phyloP scores from a whole-genome alignment of 2,113 vertebrate species.

The Prionailurus bengalensis region DNA sequence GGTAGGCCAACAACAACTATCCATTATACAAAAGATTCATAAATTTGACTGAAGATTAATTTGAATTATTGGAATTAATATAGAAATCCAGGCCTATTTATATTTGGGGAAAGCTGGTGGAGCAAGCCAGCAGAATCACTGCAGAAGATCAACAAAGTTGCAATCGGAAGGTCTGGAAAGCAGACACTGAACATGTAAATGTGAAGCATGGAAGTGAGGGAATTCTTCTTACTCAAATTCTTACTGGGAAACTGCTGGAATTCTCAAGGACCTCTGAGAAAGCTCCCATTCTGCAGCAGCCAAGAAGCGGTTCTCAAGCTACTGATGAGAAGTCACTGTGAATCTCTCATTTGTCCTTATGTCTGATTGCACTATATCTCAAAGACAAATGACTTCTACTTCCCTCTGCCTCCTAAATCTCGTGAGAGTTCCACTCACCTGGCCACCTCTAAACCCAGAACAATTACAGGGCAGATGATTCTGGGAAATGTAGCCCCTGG shows the following conservation, averaged over 20 bases:
- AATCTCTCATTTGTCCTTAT: neutral
- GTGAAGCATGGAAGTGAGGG: neutral
- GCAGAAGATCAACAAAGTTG: neutral
- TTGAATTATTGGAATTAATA: neutral
- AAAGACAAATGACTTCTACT: conserved; percentile 28
- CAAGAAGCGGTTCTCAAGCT: neutral
- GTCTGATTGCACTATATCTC: neutral
- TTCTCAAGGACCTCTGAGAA: conserved; percentile 33
- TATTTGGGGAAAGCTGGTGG: neutral
- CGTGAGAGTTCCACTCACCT: neutral
- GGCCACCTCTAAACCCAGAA: neutral
- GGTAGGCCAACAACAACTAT: neutral
- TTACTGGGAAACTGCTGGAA: neutral
- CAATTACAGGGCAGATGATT: neutral
- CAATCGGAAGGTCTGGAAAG: neutral
- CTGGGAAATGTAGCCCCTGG: neutral
- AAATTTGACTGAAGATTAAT: neutral
- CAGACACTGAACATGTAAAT: neutral
- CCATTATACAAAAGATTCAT: neutral
- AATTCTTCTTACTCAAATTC: neutral
- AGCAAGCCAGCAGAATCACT: neutral
- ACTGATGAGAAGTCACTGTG: neutral
- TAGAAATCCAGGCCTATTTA: neutral
- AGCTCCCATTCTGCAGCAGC: neutral
- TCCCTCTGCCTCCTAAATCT: neutral